A percentile compares a stretch with the other conserved stretches of the same genome.
phyloP scores from a whole-genome alignment of 2,888 invertebrate genomes.

The Heteromyza rotundicornis region DNA sequence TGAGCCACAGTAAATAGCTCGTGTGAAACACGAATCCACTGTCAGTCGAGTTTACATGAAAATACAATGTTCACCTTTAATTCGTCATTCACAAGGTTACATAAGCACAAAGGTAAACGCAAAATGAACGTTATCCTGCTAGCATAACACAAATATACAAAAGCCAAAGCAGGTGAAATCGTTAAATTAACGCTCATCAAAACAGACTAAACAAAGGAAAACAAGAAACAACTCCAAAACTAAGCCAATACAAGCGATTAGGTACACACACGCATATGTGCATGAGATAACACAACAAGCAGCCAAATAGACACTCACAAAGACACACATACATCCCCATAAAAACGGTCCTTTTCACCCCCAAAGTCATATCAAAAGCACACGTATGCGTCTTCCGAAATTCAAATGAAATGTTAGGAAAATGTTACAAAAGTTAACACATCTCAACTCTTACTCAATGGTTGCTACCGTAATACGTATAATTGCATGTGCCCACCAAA shows the following conservation, averaged over 20 bases:
- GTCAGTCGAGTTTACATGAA: no score
- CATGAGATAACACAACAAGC: not conserved
- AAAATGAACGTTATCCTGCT: not conserved
- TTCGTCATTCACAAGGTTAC: not conserved
- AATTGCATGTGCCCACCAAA: no score
- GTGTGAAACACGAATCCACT: no score
- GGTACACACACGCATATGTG: not conserved
- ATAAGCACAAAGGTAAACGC: not conserved
- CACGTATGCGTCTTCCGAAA: not conserved
- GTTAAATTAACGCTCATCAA: not conserved
- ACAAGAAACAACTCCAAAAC: not conserved
- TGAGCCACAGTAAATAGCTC: no score
- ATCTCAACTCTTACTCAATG: no score
- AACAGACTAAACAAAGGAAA: not conserved
- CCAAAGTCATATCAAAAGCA: not conserved
- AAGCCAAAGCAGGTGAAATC: not conserved
- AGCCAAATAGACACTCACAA: not conserved
- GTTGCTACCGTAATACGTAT: no score
- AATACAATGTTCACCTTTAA: no score
- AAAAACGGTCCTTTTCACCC: not conserved
- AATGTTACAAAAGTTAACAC: not conserved
- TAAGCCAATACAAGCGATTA: slow-evolving; percentile 1
- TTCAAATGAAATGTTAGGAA: no score
- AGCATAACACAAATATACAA: not conserved
- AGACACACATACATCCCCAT: not conserved